Conservation (phyloP, 92 coral and sea anemone genomes). For the Blastomussa wellsi region DNA sequence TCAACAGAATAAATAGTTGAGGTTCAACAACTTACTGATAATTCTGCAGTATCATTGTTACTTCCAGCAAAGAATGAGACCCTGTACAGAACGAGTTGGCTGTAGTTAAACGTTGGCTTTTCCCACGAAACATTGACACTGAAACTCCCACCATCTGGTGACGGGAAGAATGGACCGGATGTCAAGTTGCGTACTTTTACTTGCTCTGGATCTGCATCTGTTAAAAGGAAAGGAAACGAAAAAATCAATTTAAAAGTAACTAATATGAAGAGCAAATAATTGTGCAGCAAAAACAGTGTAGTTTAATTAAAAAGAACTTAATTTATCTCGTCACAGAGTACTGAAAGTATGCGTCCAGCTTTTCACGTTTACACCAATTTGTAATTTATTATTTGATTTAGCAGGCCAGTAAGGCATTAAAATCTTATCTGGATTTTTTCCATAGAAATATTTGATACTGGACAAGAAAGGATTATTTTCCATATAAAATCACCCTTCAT, state of each 20-base stretch:
- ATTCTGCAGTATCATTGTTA: neutral
- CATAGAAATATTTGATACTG: neutral
- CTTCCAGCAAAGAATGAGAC: neutral
- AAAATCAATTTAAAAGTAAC: neutral
- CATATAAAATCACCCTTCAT: neutral
- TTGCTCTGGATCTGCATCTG: conserved; percentile 5
- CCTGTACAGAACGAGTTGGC: neutral
- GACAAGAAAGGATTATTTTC: neutral
- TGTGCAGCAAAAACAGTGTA: neutral
- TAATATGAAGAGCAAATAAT: neutral
- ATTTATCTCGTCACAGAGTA: neutral
- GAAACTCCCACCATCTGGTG: conserved; percentile 6
- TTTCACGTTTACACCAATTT: neutral
- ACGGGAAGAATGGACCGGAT: neutral
- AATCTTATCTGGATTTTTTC: neutral
- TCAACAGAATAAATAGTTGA: no score
- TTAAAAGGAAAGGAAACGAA: neutral
- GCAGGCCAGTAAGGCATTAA: neutral
- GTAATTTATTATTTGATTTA: neutral
- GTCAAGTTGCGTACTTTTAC: conserved; percentile 17
- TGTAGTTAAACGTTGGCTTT: conserved; percentile 37
- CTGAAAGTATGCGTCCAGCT: no score
- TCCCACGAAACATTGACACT: conserved; percentile 20
- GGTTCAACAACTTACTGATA: neutral
- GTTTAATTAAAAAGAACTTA: neutral